A percentile compares a stretch with the other conserved stretches of the same genome.
These are phyloP conservation scores for Macaria liturata DNA, from an alignment of 2,888 invertebrate genomes.

Conservation along the genomic window DNA sequence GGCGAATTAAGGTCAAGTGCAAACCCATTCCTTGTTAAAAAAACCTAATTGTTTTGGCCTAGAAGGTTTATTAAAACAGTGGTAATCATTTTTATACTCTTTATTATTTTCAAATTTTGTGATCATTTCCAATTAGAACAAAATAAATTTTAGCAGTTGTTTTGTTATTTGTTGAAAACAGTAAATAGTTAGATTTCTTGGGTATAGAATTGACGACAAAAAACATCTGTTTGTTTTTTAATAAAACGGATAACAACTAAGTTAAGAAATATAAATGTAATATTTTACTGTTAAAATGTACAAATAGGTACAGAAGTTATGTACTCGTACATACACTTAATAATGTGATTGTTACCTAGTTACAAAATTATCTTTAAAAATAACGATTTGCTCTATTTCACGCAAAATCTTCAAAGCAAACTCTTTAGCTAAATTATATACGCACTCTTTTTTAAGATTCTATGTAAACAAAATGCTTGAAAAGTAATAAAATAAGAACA, in stretches of 20 bases:
- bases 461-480: no score
- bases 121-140: conserved; percentile 20
- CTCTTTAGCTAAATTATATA: no score
- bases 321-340: no score
- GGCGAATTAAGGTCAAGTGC: no score
- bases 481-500: no score
- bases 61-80: conserved; percentile 21
- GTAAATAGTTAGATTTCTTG: no score
- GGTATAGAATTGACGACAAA: no score
- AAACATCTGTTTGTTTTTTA: background rate
- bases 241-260: background rate
- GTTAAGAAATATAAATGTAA: background rate
- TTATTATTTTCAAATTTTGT: conserved; percentile 45
- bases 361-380: conserved; percentile 37
- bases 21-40: no score
- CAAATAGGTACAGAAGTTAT: background rate
- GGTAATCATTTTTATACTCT: conserved; percentile 42
- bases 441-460: no score
- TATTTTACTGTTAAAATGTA: conserved; percentile 5
- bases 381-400: conserved; percentile 28
- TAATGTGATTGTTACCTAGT: conserved; percentile 26
- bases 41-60: no score
- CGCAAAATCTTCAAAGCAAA: background rate
- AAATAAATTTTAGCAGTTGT: conserved; percentile 14
- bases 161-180: background rate